Percentiles rank a stretch among this genome's conserved stretches.
Evolutionary conservation across 2,888 invertebrate genomes (phyloP).

Genomic region (Camponotus fellah): DNA sequence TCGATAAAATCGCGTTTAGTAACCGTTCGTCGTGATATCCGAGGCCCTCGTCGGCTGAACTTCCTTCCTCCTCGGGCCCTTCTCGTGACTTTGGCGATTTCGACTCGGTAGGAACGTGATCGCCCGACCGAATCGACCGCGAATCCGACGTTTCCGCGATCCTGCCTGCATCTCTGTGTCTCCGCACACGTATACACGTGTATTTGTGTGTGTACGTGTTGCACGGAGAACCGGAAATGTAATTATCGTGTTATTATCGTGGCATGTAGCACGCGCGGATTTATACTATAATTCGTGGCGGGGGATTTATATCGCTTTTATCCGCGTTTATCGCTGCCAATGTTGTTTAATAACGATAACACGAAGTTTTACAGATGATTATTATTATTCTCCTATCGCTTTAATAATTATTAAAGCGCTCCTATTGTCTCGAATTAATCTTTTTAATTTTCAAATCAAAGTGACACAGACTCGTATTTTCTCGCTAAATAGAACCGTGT

Average conservation of each 20-base stretch:
- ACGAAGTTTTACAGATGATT: not conserved
- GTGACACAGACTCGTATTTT: not conserved
- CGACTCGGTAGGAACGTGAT: slow-evolving; percentile 22
- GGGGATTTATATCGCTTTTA: slow-evolving; percentile 34
- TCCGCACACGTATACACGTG: not conserved
- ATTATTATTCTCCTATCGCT: not conserved
- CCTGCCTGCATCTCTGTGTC: not conserved
- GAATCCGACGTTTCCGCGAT: slow-evolving; percentile 28
- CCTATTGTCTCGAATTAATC: not conserved
- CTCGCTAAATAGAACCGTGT: not conserved
- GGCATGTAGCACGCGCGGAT: slow-evolving; percentile 36
- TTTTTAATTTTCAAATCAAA: not conserved
- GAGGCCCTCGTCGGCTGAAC: not conserved
- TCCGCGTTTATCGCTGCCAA: not conserved
- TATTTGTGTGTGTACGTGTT: not conserved
- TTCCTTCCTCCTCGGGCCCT: not conserved
- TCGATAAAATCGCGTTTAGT: slow-evolving; percentile 39
- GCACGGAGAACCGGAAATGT: slow-evolving; percentile 40
- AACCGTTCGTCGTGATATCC: slow-evolving; percentile 26
- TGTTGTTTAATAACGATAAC: slow-evolving; percentile 3
- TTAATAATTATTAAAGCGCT: not conserved
- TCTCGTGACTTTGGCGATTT: slow-evolving; percentile 43
- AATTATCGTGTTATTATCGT: slow-evolving; percentile 40
- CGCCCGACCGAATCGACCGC: not conserved
- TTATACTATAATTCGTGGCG: slow-evolving; percentile 9